A percentile compares a stretch with the other conserved stretches of the same genome.
Evolutionary conservation across 2,113 vertebrate species (phyloP).

Genomic region (Corynorhinus townsendii): DNA sequence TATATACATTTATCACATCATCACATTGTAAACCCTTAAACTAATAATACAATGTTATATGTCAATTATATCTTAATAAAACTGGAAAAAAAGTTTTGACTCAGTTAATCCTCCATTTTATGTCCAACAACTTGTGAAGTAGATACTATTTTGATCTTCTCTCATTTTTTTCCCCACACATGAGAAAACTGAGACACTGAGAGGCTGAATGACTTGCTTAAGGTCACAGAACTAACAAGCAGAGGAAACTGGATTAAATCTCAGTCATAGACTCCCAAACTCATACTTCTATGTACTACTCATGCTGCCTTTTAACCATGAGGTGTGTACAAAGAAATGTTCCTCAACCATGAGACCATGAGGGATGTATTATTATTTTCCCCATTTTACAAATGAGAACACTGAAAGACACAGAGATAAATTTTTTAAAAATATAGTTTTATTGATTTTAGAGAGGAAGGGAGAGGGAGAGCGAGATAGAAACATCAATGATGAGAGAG

Average conservation of each 20-base stretch:
- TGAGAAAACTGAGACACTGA: background rate
- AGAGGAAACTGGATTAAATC: background rate
- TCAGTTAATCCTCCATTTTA: background rate
- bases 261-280: background rate
- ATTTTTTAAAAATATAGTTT: no score
- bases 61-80: background rate
- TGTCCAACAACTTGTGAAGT: background rate
- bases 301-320: background rate
- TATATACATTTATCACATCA: background rate
- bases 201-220: background rate
- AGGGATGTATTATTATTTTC: background rate
- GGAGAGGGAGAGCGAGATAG: no score
- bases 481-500: no score
- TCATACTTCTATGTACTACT: background rate
- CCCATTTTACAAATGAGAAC: background rate
- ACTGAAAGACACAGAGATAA: background rate
- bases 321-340: background rate
- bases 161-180: background rate
- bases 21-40: background rate
- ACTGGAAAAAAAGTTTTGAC: background rate
- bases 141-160: background rate
- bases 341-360: background rate
- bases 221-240: background rate
- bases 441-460: no score
- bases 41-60: background rate